Evolutionary conservation across 53 echinoderm and acorn worm genomes (phyloP), one percentile per base, ranked within the genome.

Genomic region (Luidia sarsii): DNA sequence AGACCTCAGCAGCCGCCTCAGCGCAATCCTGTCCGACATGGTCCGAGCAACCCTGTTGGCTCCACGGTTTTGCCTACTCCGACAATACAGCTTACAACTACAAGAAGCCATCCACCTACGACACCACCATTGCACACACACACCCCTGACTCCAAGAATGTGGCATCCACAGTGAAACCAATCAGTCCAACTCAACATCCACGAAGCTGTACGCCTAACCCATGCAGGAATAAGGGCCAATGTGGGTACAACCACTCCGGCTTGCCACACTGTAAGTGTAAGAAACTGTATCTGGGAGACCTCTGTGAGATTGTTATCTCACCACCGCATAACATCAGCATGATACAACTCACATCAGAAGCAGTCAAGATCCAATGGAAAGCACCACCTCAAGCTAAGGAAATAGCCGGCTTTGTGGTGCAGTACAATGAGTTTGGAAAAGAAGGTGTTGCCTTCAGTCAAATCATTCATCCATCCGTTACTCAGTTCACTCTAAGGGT

Each of bases 401-500:
- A 56, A 33, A 89, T 92, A 10, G 65, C 57, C 33, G 92, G 89
- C 19, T 92, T 73, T 71, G 60, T 89, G 4, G 89, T 92, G 22
- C 92, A 92, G 39, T 82, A 89, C 49, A 81, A 92, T 73, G 31
- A 77, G 60, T 92, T 92, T 75, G 92, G 89, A 21, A 64, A 72
- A 5, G 34, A 34, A 16, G 33, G 62, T 21, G 36, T 70, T 30
- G 38, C 59, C 10, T 77, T 75, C 49, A 77, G 82, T 68, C 69
- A 65, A 6, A 41, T 89, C 35, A 89, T 92, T 16, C 92, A 89
- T 27, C 86, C 89, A 67, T 77, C 65, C 4, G 81, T 89, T 15
- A 68, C 62, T 36, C 63, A 88, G 34, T 91, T 84, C 51, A 88
- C 84, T 4, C 52, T 91, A 4, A 55, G 77, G 80, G 91, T 91